Percentiles rank a stretch among this genome's conserved stretches.
Conservation (phyloP, 2,888 invertebrate genomes). For the Hirtodrosophila cameraria region DNA sequence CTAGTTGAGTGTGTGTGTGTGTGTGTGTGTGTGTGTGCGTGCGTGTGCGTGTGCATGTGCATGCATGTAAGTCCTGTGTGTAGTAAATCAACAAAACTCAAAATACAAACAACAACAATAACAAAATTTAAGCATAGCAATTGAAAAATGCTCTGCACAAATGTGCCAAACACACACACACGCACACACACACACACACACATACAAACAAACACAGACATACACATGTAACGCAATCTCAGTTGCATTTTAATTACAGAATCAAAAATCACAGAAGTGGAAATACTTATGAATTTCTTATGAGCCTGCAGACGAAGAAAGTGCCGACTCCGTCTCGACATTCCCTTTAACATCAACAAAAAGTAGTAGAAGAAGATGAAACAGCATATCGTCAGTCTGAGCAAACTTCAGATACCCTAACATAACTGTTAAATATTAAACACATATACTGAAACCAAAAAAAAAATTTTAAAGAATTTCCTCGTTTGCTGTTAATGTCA, state of each 20-base stretch:
- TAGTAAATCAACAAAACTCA: constrained; percentile 57
- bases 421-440: no score
- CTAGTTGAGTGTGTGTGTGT: constrained; percentile 4
- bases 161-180: constrained; percentile 23
- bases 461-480: no score
- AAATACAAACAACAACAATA: constrained; percentile 58
- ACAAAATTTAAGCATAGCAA: constrained; percentile 43
- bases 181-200: constrained; percentile 10
- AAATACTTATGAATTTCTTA: constrained; percentile 83
- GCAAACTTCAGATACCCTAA: background rate
- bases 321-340: constrained; percentile 41
- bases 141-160: constrained; percentile 53
- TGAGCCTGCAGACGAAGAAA: constrained; percentile 69
- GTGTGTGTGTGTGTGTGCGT: constrained; percentile 2
- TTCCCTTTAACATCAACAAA: constrained; percentile 41
- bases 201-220: constrained; percentile 10
- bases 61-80: constrained; percentile 9
- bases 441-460: no score
- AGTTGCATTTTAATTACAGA: constrained; percentile 83
- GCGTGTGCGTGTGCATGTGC: background rate
- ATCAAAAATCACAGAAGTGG: constrained; percentile 82
- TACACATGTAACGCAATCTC: constrained; percentile 64
- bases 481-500: no score
- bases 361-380: constrained; percentile 7
- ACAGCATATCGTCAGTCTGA: no score